These are phyloP conservation scores for Scylla paramamosain DNA, from an alignment of 1,140 invertebrate species.

Conservation along the genomic window DNA sequence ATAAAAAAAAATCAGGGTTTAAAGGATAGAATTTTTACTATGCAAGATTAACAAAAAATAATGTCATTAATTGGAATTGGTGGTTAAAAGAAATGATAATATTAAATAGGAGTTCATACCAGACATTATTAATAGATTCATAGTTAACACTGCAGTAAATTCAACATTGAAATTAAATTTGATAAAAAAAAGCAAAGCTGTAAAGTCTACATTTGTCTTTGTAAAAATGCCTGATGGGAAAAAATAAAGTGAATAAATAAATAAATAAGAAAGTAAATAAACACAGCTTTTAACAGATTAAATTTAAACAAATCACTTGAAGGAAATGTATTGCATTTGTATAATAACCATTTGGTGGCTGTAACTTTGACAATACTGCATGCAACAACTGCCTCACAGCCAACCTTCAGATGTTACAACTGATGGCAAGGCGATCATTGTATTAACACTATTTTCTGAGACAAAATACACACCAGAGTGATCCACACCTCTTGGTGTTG, in stretches of 20 bases:
- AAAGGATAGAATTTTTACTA: conserved; percentile 16
- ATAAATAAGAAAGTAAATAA: not conserved
- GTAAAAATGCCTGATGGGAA: not conserved
- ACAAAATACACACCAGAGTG: too few relatives aligned
- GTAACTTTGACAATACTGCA: too few relatives aligned
- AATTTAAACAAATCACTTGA: not conserved
- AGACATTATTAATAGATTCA: conserved; percentile 6
- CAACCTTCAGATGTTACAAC: too few relatives aligned
- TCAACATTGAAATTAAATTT: not conserved
- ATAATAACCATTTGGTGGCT: too few relatives aligned
- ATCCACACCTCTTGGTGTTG: too few relatives aligned
- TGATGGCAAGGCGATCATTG: too few relatives aligned
- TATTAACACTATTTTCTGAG: too few relatives aligned
- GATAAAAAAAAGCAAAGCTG: not conserved
- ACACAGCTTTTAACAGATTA: not conserved
- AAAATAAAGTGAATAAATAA: not conserved
- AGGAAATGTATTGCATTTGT: not conserved
- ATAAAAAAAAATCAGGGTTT: not conserved
- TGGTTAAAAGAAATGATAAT: not conserved
- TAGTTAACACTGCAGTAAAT: not conserved
- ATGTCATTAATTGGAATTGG: not conserved
- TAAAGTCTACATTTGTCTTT: not conserved
- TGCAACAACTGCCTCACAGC: too few relatives aligned
- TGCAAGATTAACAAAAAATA: conserved; percentile 1
- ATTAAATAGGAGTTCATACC: not conserved